Percentiles rank a stretch among this genome's conserved stretches.
Evolutionary conservation across 2,888 invertebrate species (phyloP).

Genomic region (Agriopis marginaria): DNA sequence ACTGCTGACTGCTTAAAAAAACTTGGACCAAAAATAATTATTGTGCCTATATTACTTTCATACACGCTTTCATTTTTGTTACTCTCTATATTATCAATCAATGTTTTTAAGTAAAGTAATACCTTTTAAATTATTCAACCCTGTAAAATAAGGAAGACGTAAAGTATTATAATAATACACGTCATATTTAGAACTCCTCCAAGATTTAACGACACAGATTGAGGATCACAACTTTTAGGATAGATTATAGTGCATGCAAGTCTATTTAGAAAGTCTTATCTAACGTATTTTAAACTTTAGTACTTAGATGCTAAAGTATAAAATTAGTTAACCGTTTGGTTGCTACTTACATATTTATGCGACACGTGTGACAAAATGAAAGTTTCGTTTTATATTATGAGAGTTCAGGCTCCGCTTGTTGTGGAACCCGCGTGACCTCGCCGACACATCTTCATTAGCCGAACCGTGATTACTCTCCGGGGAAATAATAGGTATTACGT

Average conservation of each 20-base stretch:
- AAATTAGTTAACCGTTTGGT: not conserved
- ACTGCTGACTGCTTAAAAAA: no score
- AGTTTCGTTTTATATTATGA: slow-evolving; percentile 53
- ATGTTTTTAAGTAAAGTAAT: no score
- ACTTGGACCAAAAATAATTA: no score
- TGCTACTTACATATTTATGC: slow-evolving; percentile 30
- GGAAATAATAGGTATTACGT: slow-evolving; percentile 64
- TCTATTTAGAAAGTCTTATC: slow-evolving; percentile 3
- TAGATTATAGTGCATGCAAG: slow-evolving; percentile 29
- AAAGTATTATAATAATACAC: slow-evolving; percentile 7
- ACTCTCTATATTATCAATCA: no score
- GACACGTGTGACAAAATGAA: slow-evolving; percentile 39
- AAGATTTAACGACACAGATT: slow-evolving; percentile 26
- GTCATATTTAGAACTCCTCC: slow-evolving; percentile 6
- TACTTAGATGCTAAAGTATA: slow-evolving; percentile 4
- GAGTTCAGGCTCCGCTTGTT: slow-evolving; percentile 36
- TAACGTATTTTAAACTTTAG: slow-evolving; percentile 17
- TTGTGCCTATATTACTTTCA: no score
- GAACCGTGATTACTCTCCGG: slow-evolving; percentile 67
- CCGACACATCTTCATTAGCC: slow-evolving; percentile 76
- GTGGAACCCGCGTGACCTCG: slow-evolving; percentile 60
- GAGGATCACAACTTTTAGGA: slow-evolving; percentile 26
- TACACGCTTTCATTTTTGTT: no score
- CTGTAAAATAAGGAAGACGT: slow-evolving; percentile 6
- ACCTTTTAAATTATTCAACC: not conserved